Conservation (phyloP, 2,113 vertebrate genomes). For the Odocoileus hemionus region DNA sequence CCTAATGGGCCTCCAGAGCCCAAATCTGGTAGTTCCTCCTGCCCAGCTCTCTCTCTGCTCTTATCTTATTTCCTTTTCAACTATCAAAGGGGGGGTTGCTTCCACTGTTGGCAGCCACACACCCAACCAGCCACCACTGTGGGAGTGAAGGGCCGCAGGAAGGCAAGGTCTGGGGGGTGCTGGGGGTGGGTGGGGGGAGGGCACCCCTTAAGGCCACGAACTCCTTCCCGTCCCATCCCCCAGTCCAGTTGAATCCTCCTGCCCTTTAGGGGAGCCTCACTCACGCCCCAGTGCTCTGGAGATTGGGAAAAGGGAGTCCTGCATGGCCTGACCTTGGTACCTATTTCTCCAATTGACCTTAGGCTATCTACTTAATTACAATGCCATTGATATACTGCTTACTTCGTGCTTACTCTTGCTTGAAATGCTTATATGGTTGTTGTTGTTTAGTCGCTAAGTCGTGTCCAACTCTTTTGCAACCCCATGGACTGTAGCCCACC, state of each 20-base stretch:
- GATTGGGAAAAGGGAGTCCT: background rate
- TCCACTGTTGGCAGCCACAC: background rate
- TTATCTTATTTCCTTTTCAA: conserved; percentile 59
- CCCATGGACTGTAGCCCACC: background rate
- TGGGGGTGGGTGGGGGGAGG: too few species aligned
- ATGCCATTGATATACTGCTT: rapidly evolving
- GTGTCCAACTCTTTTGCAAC: background rate
- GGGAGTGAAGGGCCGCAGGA: rapidly evolving
- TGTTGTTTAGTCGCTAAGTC: background rate
- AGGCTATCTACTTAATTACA: background rate
- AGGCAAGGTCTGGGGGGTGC: background rate
- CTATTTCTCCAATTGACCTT: background rate
- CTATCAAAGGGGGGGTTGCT: background rate
- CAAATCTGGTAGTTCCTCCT: background rate
- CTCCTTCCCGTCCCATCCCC: background rate
- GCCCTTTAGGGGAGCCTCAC: background rate
- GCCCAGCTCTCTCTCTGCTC: background rate
- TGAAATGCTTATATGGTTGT: background rate
- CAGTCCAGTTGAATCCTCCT: background rate
- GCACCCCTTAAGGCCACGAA: background rate
- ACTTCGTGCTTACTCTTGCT: background rate
- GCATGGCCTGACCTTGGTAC: background rate
- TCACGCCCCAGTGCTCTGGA: background rate
- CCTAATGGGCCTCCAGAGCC: background rate
- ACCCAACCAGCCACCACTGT: background rate